Percentiles rank a stretch among this genome's conserved stretches.
Conservation (phyloP, 2,888 invertebrate species). For the Drosophila rubida region DNA sequence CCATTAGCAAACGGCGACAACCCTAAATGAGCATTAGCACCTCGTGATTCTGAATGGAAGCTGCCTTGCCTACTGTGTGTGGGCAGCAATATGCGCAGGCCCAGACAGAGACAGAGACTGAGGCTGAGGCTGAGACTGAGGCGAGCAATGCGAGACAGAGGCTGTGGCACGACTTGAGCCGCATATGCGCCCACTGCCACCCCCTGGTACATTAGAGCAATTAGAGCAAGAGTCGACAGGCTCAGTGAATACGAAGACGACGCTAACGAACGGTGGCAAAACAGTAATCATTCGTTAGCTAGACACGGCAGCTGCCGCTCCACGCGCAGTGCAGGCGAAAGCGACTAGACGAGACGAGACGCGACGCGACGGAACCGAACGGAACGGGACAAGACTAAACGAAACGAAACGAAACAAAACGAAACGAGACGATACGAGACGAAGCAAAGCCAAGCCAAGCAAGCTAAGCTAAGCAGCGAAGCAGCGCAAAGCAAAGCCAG, state of each 20-base stretch:
- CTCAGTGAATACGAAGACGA: conserved; percentile 6
- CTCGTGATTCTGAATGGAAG: conserved; percentile 62
- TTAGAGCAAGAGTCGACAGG: conserved; percentile 39
- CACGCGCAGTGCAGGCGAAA: conserved; percentile 36
- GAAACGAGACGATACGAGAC: too few species aligned
- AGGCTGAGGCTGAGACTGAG: conserved; percentile 3
- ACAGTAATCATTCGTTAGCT: conserved; percentile 73
- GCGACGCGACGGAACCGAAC: neutral
- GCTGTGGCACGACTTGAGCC: conserved; percentile 4
- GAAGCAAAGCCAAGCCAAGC: too few species aligned
- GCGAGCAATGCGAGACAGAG: conserved; percentile 3
- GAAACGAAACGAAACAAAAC: too few species aligned
- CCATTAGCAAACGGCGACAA: conserved; percentile 40
- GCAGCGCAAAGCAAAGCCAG: too few species aligned
- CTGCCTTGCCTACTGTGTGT: conserved; percentile 14
- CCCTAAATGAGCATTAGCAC: conserved; percentile 63
- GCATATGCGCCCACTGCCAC: neutral
- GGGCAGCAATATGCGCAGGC: conserved; percentile 43
- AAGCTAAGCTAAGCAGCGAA: too few species aligned
- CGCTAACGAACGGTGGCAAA: conserved; percentile 37
- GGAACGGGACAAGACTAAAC: too few species aligned
- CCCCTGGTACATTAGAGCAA: conserved; percentile 24
- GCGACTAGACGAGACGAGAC: conserved; percentile 10
- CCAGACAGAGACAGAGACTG: conserved; percentile 12
- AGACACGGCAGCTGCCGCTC: conserved; percentile 67